A percentile compares a stretch with the other conserved stretches of the same genome.
These are phyloP conservation scores for Melinopterus prodromus DNA, from an alignment of 2,888 invertebrate species.

Conservation along the genomic window DNA sequence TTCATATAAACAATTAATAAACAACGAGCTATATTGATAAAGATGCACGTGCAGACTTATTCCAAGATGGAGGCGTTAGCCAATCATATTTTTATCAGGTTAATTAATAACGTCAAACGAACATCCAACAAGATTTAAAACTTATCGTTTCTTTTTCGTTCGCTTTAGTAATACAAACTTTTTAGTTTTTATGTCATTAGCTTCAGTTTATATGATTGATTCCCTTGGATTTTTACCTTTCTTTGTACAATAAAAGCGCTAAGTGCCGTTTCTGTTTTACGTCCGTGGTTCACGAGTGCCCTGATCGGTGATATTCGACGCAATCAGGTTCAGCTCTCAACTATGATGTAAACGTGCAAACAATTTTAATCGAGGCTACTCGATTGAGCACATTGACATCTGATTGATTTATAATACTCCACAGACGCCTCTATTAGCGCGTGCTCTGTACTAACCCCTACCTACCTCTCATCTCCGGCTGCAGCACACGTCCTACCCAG, in stretches of 20 bases:
- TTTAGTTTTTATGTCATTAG: background rate
- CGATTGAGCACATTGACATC: background rate
- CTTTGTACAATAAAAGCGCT: background rate
- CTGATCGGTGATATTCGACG: background rate
- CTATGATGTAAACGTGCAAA: background rate
- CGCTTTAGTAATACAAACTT: too few species aligned
- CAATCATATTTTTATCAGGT: too few species aligned
- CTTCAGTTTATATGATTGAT: background rate
- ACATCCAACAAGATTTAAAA: too few species aligned
- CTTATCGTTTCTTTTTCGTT: too few species aligned
- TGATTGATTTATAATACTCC: conserved; percentile 4
- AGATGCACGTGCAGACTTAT: too few species aligned
- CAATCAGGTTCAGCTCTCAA: background rate
- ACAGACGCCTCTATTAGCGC: background rate
- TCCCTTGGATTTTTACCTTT: background rate
- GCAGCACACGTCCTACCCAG: background rate
- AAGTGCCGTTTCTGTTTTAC: background rate
- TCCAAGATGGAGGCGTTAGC: too few species aligned
- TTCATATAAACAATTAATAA: too few species aligned
- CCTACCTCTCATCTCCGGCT: background rate
- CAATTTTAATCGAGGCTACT: background rate
- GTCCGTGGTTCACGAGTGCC: background rate
- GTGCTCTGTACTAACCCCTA: background rate
- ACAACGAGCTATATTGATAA: too few species aligned
- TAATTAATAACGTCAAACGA: too few species aligned